These are phyloP conservation scores for Steinernema carpocapsae DNA, from an alignment of 2,888 invertebrate genomes.

Conservation along the genomic window DNA sequence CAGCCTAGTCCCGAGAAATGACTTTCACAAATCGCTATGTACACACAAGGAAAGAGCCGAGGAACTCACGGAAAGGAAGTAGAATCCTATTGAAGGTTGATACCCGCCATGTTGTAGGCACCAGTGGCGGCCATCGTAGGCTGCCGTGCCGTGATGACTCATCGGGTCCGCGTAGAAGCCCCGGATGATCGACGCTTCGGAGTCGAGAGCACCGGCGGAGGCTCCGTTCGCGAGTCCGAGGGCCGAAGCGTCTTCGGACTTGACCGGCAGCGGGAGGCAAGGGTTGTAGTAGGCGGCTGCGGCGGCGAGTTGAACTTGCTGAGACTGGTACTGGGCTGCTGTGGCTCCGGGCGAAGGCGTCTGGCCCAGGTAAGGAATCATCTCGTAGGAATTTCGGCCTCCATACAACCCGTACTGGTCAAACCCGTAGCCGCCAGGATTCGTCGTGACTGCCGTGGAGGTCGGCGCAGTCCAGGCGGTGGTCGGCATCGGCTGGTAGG, in stretches of 20 bases:
- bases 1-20: not conserved
- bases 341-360: conserved; percentile 28
- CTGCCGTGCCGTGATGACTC: not conserved
- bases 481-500: conserved; percentile 33
- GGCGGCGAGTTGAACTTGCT: conserved; percentile 24
- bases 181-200: conserved; percentile 21
- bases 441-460: conserved; percentile 3
- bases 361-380: conserved; percentile 26
- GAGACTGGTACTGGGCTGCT: conserved; percentile 19
- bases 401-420: conserved; percentile 28
- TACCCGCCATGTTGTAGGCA: conserved; percentile 33
- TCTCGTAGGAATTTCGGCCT: conserved; percentile 6
- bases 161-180: conserved; percentile 30
- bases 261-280: not conserved
- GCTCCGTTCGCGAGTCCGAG: not conserved
- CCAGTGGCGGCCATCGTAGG: conserved; percentile 29
- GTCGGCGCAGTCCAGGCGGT: conserved; percentile 11
- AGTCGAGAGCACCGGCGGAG: conserved; percentile 11
- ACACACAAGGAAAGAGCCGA: conserved; percentile 22
- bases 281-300: conserved; percentile 23
- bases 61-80: conserved; percentile 13
- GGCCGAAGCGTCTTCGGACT: conserved; percentile 15
- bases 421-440: conserved; percentile 11
- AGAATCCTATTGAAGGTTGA: conserved; percentile 23
- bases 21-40: conserved; percentile 21